Evolutionary conservation across 2,888 invertebrate genomes (phyloP), one percentile per base, ranked within the genome.

Genomic region (Seira ritae): DNA sequence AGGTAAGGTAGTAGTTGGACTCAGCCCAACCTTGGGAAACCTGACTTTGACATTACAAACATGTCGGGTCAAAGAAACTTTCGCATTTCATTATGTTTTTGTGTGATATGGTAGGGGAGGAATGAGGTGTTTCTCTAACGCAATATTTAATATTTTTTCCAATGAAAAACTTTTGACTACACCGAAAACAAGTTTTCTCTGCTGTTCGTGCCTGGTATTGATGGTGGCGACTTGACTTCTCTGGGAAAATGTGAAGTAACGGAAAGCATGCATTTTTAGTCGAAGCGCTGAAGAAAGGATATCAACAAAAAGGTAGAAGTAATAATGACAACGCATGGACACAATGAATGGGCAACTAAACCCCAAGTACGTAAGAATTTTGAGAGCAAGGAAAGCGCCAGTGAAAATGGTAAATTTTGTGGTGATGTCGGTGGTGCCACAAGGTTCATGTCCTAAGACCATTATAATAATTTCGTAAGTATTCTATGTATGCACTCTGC

Each of bases 391-490:
- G 8, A 62, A 62, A 62, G 50, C 20, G n/a, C 62, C 22, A 62
- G 62, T 62, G 55, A 55, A 55, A 55, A 55, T 55, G 62, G 62
- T 62, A 20, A n/a, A 62, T 20, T 22, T 20, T 20, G 6, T 62
- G 62, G 62, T 37, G 60, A n/a, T 75, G 20, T 68, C 15, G 20
- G 23, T 75, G 24, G 10, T 62, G 78, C 71, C 71, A 46, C 73
- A 74, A 80, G 80, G 74, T 80, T 80, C 80, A 80, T 80, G 75
- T 80, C 50, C 70, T 80, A 73, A 73, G 66, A 70, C 75, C 80
- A 80, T 75, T 80, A 80, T 75, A 75, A 75, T 80, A 80, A 80
- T 80, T 80, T 80, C 74, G 74, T 74, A 62, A 62, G 62, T 62
- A 22, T 62, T n/a, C 19, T 20, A 20, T 31, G 80, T 75, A 73